Base-by-base conservation (phyloP, 2,888 invertebrate species). In the Cryptophagus acutangulus region DNA sequence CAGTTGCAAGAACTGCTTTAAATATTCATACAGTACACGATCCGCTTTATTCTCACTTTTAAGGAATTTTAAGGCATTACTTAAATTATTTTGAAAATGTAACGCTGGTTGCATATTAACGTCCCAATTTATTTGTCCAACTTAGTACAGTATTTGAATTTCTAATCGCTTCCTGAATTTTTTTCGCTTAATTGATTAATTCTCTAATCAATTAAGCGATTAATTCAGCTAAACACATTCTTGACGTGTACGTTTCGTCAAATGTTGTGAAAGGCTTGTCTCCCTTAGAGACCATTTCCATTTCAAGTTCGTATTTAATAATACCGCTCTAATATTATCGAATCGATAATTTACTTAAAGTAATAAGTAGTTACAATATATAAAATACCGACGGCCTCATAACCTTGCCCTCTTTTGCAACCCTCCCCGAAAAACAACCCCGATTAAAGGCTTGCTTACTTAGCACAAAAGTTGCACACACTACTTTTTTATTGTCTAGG, bases 231-330 rank as follows among this genome's bases (percentile, higher is more conserved):
- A 26, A 13, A n/a, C 3, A 3, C 9, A 15, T 15, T 20, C 6
- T 13, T 31, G 14, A 5, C 16, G 14, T 31, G 3, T 10, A 3
- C 9, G 12, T 3, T n/a, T 12, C 12, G 3, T 26, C 12, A 26
- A 26, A 26, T 54, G 52, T 54, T 54, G 52, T 54, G 46, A 52
- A 45, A 43, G 29, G 28, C 36, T 36, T 34, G 53, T 55, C 36
- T 49, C 55, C 53, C 50, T 26, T 51, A 43, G 53, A 48, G 49
- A 55, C 55, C 46, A 41, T 40, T 46, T 53, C 53, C 46, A 41
- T 45, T 49, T 51, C 53, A 55, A 52, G 51, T 52, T 55, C 55
- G 50, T 36, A 38, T 33, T 30, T 17, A 33, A 9, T 38, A 43
- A 33, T 35, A 39, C 16, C 4, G 16, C 3, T 15, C 26, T 12